Evolutionary conservation across 2,113 vertebrate genomes (phyloP), one percentile per base, ranked within the genome.

Genomic region (Polypterus bichir): DNA sequence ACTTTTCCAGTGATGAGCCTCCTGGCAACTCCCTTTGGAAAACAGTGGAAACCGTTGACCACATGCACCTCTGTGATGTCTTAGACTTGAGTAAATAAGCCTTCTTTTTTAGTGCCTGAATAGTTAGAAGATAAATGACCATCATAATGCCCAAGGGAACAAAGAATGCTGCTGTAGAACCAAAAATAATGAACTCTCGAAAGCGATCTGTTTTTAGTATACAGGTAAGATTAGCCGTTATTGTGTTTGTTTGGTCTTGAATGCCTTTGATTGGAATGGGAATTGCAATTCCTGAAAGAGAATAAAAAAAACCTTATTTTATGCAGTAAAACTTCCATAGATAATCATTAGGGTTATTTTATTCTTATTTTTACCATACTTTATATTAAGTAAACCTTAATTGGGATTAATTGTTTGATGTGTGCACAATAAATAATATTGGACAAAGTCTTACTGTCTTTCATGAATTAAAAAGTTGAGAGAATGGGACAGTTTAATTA

Each of bases 111-210:
- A 99, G 66, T 56, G 89, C 88, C 5, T 82, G 90, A 60, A 94
- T 97, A 3, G 96, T 99, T 54, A 99, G 89, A 49, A 98, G 81
- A 57, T 97, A 96, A 69, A 91, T 97, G 66, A 96, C 82, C 65
- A 99, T 83, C 96, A 99, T 99, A 73, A 99, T 93, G 1, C 84
- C 69, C 1, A 99, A 84, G n/a, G 96, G 96, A 44, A 87, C 79
- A 66, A 99, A 99, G 78, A 99, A 99, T 0, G 94, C 80, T 5
- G 86, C 87, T 76, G 97, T 68, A 3, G 96, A 99, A 47, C 94
- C 96, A 0, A 89, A 97, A 49, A 94, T 86, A 71, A 94, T 99
- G 73, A 99, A 99, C 48, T 89, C 80, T 44, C 75, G 67, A 46
- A 97, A 97, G 5, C 85, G 88, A 3, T 90, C 88, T 0, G 86